phyloP scores from a whole-genome alignment of 2,113 vertebrate genomes.

The Leucoraja erinaceus region DNA sequence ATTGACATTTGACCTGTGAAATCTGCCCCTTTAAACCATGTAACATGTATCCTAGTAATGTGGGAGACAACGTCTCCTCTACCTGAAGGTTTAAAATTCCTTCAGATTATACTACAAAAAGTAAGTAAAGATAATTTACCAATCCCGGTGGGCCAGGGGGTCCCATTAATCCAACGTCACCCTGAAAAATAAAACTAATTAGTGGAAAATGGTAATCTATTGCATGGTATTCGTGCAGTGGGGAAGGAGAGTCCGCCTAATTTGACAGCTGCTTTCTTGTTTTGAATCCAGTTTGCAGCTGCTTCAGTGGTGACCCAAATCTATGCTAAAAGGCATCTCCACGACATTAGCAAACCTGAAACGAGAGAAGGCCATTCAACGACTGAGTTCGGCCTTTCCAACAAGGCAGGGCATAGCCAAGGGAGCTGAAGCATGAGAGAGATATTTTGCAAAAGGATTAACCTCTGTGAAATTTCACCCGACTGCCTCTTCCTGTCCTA shows the following conservation, averaged over 20 bases:
- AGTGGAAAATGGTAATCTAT: neutral
- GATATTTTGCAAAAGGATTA: neutral
- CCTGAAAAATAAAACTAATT: constrained; percentile 50
- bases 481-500: neutral
- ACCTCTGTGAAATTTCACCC: neutral
- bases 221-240: neutral
- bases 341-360: neutral
- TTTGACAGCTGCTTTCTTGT: neutral
- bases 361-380: neutral
- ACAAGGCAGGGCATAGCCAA: neutral
- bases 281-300: neutral
- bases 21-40: neutral
- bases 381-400: neutral
- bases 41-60: neutral
- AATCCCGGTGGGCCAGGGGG: constrained; percentile 55
- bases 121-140: constrained; percentile 54
- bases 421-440: neutral
- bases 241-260: neutral
- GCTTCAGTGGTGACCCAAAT: neutral
- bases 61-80: neutral
- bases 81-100: neutral
- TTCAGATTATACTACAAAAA: neutral
- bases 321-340: neutral
- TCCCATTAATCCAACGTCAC: constrained; percentile 63
- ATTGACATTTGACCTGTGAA: neutral